A percentile compares a stretch with the other conserved stretches of the same genome.
Conservation (phyloP, 2,797 vertebrate genomes). For the Danio kyathit region DNA sequence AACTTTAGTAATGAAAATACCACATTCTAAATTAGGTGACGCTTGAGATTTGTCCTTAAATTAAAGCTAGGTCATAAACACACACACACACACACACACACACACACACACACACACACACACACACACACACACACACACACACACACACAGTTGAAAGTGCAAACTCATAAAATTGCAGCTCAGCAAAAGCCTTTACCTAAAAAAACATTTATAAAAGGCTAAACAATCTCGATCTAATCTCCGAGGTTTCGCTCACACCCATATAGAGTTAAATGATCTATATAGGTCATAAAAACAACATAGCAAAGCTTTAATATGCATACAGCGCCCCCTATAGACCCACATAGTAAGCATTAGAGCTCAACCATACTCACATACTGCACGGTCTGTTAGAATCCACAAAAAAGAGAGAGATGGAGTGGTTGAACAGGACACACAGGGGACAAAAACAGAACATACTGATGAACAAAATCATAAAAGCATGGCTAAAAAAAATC, state of each 20-base stretch:
- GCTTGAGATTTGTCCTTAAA: background rate
- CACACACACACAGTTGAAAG: background rate
- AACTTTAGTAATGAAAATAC: background rate
- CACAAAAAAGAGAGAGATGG: conserved; percentile 59
- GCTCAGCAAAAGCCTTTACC: conserved; percentile 13
- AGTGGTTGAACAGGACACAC: conserved; percentile 67
- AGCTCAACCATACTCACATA: conserved; percentile 82
- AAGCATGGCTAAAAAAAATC: conserved; percentile 53
- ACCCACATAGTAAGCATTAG: conserved; percentile 39
- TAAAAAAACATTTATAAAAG: background rate
- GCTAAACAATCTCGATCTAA: conserved; percentile 18
- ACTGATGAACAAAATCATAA: conserved; percentile 62
- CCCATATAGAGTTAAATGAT: conserved; percentile 45
- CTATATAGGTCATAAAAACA: conserved; percentile 28
- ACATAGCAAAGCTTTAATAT: conserved; percentile 49
- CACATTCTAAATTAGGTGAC: background rate
- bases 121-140: conserved; percentile 1
- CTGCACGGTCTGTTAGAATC: conserved; percentile 80
- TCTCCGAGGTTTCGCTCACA: conserved; percentile 21
- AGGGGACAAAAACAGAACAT: conserved; percentile 71
- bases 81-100: too few relatives aligned
- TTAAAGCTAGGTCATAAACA: background rate
- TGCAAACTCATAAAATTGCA: background rate
- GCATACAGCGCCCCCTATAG: conserved; percentile 35
- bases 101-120: too few relatives aligned